These are phyloP conservation scores for Drosophila lowei DNA, from an alignment of 1,140 invertebrate genomes.

Conservation along the genomic window DNA sequence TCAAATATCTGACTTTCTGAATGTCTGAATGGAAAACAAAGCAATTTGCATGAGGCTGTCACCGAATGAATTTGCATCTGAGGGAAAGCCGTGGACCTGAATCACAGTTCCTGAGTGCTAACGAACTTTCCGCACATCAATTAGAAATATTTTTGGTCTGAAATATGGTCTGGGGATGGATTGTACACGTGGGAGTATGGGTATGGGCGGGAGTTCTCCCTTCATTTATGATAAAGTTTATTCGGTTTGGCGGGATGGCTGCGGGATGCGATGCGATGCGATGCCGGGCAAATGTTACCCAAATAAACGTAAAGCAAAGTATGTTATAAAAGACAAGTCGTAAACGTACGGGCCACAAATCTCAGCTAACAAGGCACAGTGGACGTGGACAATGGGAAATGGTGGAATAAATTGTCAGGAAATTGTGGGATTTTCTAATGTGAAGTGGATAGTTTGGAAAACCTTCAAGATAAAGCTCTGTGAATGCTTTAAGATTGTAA, in stretches of 20 bases:
- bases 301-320: conserved; percentile 40
- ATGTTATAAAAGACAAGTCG: conserved; percentile 56
- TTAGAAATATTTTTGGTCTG: conserved; percentile 1
- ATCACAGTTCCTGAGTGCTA: background rate
- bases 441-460: too few relatives aligned
- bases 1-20: background rate
- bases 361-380: conserved; percentile 42
- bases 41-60: conserved; percentile 19
- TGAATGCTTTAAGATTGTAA: too few relatives aligned
- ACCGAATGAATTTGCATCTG: conserved; percentile 1
- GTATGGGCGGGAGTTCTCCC: too few relatives aligned
- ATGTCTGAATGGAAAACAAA: conserved; percentile 22
- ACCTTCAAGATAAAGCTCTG: too few relatives aligned
- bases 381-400: conserved; percentile 2
- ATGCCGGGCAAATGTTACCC: conserved; percentile 17
- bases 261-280: background rate
- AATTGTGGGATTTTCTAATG: too few relatives aligned
- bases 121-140: conserved; percentile 19
- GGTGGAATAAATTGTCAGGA: too few relatives aligned
- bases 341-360: conserved; percentile 64
- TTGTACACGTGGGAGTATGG: too few relatives aligned
- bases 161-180: background rate
- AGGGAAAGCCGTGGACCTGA: background rate
- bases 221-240: conserved; percentile 4
- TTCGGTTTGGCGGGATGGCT: background rate